These are phyloP conservation scores for Temnothorax unifasciatus DNA, from an alignment of 2,888 invertebrate species.

Conservation along the genomic window DNA sequence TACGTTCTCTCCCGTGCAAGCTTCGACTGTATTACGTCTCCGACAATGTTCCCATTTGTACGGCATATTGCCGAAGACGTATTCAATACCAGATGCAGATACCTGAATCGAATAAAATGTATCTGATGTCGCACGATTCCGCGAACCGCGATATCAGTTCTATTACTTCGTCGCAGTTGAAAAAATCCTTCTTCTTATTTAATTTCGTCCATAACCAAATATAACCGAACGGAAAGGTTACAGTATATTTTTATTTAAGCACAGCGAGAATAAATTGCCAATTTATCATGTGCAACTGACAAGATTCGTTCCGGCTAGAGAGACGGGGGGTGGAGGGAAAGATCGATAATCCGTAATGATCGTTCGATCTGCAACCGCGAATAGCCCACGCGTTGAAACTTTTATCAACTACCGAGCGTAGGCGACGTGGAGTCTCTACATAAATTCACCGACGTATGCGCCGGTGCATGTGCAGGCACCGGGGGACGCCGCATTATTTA, in stretches of 20 bases:
- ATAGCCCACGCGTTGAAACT: conserved; percentile 61
- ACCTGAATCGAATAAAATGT: conserved; percentile 16
- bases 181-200: background rate
- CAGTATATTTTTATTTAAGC: conserved; percentile 19
- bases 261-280: background rate
- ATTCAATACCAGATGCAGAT: conserved; percentile 35
- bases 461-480: conserved; percentile 45
- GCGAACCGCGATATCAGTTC: conserved; percentile 8
- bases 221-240: background rate
- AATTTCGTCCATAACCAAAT: background rate
- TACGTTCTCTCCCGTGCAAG: conserved; percentile 19
- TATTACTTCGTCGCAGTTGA: background rate
- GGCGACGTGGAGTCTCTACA: conserved; percentile 60
- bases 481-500: conserved; percentile 70
- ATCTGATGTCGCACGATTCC: conserved; percentile 12
- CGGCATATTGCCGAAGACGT: conserved; percentile 38
- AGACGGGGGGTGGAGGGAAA: background rate
- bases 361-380: conserved; percentile 59
- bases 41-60: conserved; percentile 46
- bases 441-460: conserved; percentile 50
- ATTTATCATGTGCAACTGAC: background rate
- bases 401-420: conserved; percentile 63
- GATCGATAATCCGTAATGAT: conserved; percentile 68
- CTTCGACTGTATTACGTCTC: conserved; percentile 36
- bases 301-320: background rate